Percentiles rank a stretch among this genome's conserved stretches.
phyloP scores from a whole-genome alignment of 1,140 invertebrate genomes.

The Triops cancriformis region DNA sequence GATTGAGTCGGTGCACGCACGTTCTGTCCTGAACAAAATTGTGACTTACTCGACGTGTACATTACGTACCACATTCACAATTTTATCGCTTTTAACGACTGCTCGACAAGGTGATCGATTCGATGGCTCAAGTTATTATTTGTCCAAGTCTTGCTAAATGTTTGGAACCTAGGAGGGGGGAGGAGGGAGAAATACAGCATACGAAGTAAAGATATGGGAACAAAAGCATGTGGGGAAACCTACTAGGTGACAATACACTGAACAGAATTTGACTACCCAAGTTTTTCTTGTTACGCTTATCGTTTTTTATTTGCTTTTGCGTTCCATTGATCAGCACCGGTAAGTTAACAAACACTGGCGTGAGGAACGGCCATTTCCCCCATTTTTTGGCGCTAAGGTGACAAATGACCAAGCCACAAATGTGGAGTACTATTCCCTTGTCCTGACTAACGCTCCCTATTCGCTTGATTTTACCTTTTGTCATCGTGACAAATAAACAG shows the following conservation, averaged over 20 bases:
- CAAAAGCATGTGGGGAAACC: neutral
- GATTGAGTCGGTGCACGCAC: neutral
- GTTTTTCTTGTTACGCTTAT: no score
- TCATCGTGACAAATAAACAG: neutral
- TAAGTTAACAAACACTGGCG: neutral
- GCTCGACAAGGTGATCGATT: constrained; percentile 13
- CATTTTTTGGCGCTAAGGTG: neutral
- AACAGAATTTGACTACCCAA: no score
- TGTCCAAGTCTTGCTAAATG: neutral
- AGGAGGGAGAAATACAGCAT: neutral
- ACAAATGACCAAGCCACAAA: neutral
- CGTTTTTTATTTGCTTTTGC: neutral
- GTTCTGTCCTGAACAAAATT: no score
- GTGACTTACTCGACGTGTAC: no score
- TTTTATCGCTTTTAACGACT: no score
- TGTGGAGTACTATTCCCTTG: neutral
- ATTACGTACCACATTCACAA: no score
- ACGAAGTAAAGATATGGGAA: neutral
- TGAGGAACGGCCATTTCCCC: neutral
- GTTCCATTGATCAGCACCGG: neutral
- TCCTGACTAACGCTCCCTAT: neutral
- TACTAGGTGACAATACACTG: no score
- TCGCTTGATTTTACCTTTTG: neutral
- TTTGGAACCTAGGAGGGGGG: neutral
- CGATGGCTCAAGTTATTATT: neutral